Conservation (phyloP, 2,888 invertebrate species). For the Phaedon cochleariae region DNA sequence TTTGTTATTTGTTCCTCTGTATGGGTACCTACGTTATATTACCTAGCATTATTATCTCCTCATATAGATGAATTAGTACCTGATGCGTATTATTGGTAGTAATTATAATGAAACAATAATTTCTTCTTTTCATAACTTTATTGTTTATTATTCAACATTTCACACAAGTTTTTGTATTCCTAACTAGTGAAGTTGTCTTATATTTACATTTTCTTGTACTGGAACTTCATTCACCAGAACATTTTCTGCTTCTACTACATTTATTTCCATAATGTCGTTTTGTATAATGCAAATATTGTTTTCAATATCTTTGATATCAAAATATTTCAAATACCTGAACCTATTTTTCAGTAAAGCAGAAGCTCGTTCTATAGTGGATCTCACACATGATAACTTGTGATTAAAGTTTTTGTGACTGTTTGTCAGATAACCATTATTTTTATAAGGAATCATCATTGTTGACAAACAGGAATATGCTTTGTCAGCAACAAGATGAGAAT, state of each 20-base stretch:
- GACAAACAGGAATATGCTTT: background rate
- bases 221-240: too few relatives aligned
- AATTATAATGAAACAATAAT: too few relatives aligned
- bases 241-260: background rate
- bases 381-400: conserved; percentile 5
- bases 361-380: background rate
- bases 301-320: background rate
- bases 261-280: background rate
- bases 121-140: too few relatives aligned
- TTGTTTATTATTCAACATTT: background rate
- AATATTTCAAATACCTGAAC: background rate
- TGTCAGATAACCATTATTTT: conserved; percentile 4
- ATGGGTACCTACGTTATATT: too few relatives aligned
- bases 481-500: background rate
- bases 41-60: too few relatives aligned
- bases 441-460: conserved; percentile 3
- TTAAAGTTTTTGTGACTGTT: background rate
- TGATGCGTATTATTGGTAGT: too few relatives aligned
- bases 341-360: background rate
- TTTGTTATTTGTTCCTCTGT: too few relatives aligned
- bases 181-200: background rate
- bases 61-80: too few relatives aligned
- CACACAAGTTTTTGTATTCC: background rate
- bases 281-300: background rate
- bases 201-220: background rate